Base-by-base conservation (phyloP, 2,113 vertebrate genomes). In the Coptodon bakossiorum region DNA sequence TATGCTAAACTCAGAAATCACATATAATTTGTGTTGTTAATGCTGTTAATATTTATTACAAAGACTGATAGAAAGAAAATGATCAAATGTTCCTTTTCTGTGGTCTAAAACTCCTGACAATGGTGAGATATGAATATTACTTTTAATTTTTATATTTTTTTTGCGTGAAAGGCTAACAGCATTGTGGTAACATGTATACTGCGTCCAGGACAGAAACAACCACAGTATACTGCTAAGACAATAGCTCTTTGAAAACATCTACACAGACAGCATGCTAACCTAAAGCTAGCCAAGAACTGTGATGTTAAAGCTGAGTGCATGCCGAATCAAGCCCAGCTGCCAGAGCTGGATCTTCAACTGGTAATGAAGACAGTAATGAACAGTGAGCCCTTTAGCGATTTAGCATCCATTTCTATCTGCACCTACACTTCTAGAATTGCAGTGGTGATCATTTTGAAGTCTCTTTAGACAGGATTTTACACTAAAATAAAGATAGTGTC, bases 241-340 rank as follows among this genome's bases (percentile, higher is more conserved):
- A 1, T 6, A 2, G 34, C 19, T 38, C 34, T 68, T 38, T 3
- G 19, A 38, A 71, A 63, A 63, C 9, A 63, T 63, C 31, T 63
- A 17, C 61, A 36, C 0, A 0, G 3, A 5, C 2, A 66, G 61
- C 31, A 36, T 66, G 3, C 61, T 66, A n/a, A 66, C 0, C 17
- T 3, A 66, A 71, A 71, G 36, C 66, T 71, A 71, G 34, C n/a
- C 36, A 43, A 16, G 9, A 68, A 40, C 34, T 24, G 36, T 43
- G 36, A 43, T 0, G 7, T 71, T 71, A 71, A 71, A 24, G 36
- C 66, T 43, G 63, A 40, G 34, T 68, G 34, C 6, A 22, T 71
- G 36, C n/a, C 2, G 1, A 40, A 22, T 22, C 19, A 22, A 22
- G 0, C 5, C 63, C 36, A 14, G 36, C n/a, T 40, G 36, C n/a